A percentile compares a stretch with the other conserved stretches of the same genome.
Evolutionary conservation across 1,140 invertebrate genomes (phyloP).

Genomic region (Wiebesia pumilae): DNA sequence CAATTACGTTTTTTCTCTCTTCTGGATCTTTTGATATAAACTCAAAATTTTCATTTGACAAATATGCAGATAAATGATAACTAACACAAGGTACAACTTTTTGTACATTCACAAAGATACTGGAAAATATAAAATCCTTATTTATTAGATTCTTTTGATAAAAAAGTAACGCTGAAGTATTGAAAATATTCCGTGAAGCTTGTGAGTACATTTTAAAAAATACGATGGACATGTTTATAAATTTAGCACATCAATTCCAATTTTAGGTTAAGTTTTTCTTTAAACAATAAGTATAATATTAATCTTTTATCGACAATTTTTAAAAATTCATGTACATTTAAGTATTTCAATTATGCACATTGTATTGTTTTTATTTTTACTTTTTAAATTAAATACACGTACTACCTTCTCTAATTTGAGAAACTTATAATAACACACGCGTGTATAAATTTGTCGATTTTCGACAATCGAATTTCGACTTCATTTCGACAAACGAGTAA

Average conservation of each 20-base stretch:
- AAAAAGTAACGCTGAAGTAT: background rate
- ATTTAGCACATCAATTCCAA: background rate
- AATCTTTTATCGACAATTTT: too few relatives aligned
- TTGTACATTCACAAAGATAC: background rate
- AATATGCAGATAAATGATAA: background rate
- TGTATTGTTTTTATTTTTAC: too few relatives aligned
- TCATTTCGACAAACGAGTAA: too few relatives aligned
- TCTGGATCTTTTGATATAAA: background rate
- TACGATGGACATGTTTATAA: background rate
- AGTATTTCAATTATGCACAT: too few relatives aligned
- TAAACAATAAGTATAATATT: background rate
- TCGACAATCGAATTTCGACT: too few relatives aligned
- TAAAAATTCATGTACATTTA: too few relatives aligned
- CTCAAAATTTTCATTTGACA: background rate
- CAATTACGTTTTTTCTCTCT: conserved; percentile 38
- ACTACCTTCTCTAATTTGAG: background rate
- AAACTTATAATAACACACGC: too few relatives aligned
- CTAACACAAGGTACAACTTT: background rate
- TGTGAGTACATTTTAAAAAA: conserved; percentile 18
- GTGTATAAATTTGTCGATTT: too few relatives aligned
- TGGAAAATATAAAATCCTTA: background rate
- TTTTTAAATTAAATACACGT: background rate
- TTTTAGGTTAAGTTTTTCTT: background rate
- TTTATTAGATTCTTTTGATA: conserved; percentile 1
- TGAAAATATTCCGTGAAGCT: background rate